Base-by-base conservation (phyloP, 2,888 invertebrate species). In the Nemapogon koenigi region DNA sequence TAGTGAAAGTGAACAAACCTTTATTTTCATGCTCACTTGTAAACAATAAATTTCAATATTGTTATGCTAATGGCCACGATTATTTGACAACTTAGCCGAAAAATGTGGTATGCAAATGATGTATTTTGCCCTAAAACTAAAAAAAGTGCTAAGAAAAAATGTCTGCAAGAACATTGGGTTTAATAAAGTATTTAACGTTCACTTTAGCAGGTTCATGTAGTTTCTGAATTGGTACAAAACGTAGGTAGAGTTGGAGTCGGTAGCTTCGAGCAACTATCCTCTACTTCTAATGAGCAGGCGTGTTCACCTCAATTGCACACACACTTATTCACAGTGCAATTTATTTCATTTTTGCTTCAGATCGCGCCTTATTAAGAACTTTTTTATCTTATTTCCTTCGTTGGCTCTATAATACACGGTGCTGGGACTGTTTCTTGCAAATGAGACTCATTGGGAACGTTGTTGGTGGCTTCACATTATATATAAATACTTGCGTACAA, bases 271-370 rank as follows among this genome's bases (percentile, higher is more conserved):
- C 15, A 16, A n/a, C 31, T 16, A n/a, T 31, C 31, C 15, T 31
- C 31, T 31, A 51, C 61, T 55, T 75, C 76, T 78, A 78, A 78
- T 78, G 78, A 78, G 78, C 76, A 62, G 62, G 57, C 76, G 63
- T 78, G 78, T 78, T 76, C 71, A 63, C 63, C 61, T 73, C 75
- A 73, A 76, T 76, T 78, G 76, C 75, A 68, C 73, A 71, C 67
- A 67, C 61, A 71, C 69, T 71, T 69, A 33, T 19, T 19, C 33
- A 8, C 8, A 58, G 69, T 14, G 73, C 75, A 76, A 76, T 78
- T 78, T 78, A 78, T 78, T 76, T 76, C 69, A 78, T 78, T 78
- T 78, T 78, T 76, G 76, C 73, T 59, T 76, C 66, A 72, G 76
- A 73, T 71, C 73, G 73, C 75, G 72, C 76, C 76, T 76, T 78